phyloP scores from a whole-genome alignment of 2,797 vertebrate genomes.

The Lutjanus argentimaculatus region DNA sequence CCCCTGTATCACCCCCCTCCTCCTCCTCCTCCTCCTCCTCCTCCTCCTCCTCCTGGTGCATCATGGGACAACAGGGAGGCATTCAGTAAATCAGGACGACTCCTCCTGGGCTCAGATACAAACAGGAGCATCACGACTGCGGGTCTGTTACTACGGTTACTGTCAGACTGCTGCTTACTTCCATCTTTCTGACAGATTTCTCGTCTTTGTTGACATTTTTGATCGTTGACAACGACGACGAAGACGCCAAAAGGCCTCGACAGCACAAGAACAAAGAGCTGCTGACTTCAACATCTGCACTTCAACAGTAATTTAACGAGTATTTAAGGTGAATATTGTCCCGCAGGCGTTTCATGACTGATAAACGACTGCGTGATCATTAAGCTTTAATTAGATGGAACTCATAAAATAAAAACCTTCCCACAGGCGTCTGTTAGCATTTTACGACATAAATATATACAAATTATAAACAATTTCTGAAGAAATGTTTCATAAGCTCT shows the following conservation, averaged over 20 bases:
- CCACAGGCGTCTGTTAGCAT: conserved; percentile 7
- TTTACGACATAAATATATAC: not conserved
- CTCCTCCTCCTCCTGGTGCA: not conserved
- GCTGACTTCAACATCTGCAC: not conserved
- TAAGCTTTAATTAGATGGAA: conserved; percentile 20
- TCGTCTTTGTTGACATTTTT: not conserved
- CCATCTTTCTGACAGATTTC: not conserved
- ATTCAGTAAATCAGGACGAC: conserved; percentile 62
- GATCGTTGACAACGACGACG: not conserved
- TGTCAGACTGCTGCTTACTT: not conserved
- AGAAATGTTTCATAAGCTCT: not conserved
- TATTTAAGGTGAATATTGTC: not conserved
- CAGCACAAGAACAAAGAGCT: not conserved
- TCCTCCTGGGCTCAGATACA: conserved; percentile 40
- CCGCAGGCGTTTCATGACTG: not conserved
- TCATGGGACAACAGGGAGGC: conserved; percentile 29
- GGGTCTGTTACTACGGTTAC: not conserved
- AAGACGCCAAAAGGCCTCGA: not conserved
- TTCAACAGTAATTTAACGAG: not conserved
- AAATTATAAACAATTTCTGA: not conserved
- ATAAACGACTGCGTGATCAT: conserved; percentile 16
- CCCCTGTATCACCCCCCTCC: not conserved
- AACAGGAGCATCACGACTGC: conserved; percentile 47
- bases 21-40: conserved; percentile 3
- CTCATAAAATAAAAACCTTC: conserved; percentile 26